Base-by-base conservation (phyloP, 2,888 invertebrate species). In the Polietes domitor region DNA sequence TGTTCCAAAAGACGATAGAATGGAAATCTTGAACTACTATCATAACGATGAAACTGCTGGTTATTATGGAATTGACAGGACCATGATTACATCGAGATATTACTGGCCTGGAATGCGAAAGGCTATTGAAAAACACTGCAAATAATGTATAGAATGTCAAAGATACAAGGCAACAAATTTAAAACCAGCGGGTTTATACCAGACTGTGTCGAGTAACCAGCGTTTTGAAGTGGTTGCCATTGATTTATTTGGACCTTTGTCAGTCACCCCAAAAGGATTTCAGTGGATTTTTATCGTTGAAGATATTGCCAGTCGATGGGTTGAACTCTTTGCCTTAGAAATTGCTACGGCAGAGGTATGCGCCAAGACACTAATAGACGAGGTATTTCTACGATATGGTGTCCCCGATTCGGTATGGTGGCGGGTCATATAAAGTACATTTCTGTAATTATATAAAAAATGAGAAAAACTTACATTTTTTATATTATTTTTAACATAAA, bases 331-430 rank as follows among this genome's bases (percentile, higher is more conserved):
- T 53, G 85, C 90, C 0, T 53, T 90, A 0, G 28, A 85, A n/a
- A 32, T 77, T 89, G 90, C 91, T 2, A 88, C 86, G n/a, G 88
- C 89, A 0, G 88, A 88, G 58, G 78, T 71, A 0, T 89, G 90
- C 74, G 89, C 89, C 0, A 65, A 21, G 2, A 85, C 77, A 0
- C 65, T 91, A n/a, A n/a, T n/a, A n/a, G n/a, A n/a, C n/a, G n/a
- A n/a, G n/a, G n/a, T n/a, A n/a, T n/a, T n/a, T n/a, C n/a, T n/a
- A n/a, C n/a, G n/a, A n/a, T n/a, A n/a, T n/a, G n/a, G n/a, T n/a
- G n/a, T n/a, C n/a, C n/a, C n/a, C n/a, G n/a, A n/a, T n/a, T n/a
- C n/a, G n/a, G n/a, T n/a, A n/a, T n/a, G n/a, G n/a, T n/a, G n/a
- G n/a, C n/a, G n/a, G n/a, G n/a, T n/a, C n/a, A n/a, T n/a, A n/a